Base-by-base conservation (phyloP, 2,113 vertebrate genomes). In the Crotalus tigris region DNA sequence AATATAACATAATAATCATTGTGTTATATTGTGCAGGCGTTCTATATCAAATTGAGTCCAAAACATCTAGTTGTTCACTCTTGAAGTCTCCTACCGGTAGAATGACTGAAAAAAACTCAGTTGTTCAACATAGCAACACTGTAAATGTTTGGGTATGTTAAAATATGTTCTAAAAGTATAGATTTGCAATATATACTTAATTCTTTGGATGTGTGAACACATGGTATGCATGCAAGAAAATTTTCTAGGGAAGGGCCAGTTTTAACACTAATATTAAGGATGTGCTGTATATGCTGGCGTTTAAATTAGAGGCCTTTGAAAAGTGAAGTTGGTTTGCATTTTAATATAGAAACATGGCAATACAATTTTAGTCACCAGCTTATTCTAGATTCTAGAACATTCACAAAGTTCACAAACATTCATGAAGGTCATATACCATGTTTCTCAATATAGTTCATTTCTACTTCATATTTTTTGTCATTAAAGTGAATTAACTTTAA, bases 31-130 rank as follows among this genome's bases (percentile, higher is more conserved):
- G 44, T 91, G 91, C n/a, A 0, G 15, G 92, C 94, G 1, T 0
- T 95, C 92, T 96, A 57, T 93, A 92, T 91, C 88, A 94, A 91
- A 92, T 87, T 89, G 88, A 24, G 85, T 94, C 19, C 85, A 54
- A 92, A 69, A 8, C 89, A 75, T 10, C 0, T 93, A 1, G 6
- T 94, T 61, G 13, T 10, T 61, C 87, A 44, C 44, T 75, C 86
- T 95, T 94, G 94, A 94, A 88, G 39, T 53, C 85, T 94, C 88
- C 54, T 93, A 39, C 0, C 1, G 91, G 69, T 87, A 29, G 39
- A 75, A 94, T 23, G 6, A 0, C 91, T 90, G 89, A 91, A 87
- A 90, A 93, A 46, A 49, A 4, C 54, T 81, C 59, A 1, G 0
- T 0, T 94, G 49, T 64, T 64, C 95, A 51, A 0, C 19, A 26